These are phyloP conservation scores for Lycocorax pyrrhopterus DNA, from an alignment of 2,113 vertebrate species.

Conservation along the genomic window DNA sequence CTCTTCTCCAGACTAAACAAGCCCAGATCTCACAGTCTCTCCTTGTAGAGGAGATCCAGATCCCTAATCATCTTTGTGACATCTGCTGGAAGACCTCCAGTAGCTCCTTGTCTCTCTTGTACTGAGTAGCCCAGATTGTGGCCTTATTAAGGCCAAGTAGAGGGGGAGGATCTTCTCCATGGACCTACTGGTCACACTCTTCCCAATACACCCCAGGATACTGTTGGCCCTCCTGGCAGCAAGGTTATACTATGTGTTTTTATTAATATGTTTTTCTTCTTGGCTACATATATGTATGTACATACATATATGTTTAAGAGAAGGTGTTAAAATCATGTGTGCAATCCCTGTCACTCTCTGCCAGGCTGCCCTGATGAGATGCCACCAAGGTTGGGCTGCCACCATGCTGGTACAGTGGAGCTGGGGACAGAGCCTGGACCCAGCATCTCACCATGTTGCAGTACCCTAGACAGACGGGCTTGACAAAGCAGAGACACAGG, in stretches of 20 bases:
- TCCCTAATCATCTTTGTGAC: not conserved
- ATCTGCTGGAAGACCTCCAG: not conserved
- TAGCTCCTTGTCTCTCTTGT: not conserved
- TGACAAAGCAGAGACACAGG: not conserved
- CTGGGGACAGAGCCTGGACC: not conserved
- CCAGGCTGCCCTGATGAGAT: not conserved
- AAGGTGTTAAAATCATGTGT: not conserved
- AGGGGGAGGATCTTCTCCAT: not conserved
- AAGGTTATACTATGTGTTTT: not conserved
- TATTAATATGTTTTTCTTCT: not conserved
- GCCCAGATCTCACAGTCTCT: not conserved
- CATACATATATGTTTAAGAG: not conserved
- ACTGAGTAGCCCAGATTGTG: not conserved
- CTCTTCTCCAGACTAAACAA: not conserved
- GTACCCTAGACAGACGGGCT: accelerated
- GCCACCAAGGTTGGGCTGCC: not conserved
- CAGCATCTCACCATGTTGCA: accelerated
- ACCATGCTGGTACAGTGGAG: accelerated
- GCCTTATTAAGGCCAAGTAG: not conserved
- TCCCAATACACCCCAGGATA: not conserved
- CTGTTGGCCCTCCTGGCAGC: not conserved
- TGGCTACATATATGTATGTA: not conserved
- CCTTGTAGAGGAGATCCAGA: not conserved
- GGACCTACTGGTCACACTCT: not conserved
- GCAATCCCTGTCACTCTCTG: not conserved